Evolutionary conservation across 2,888 invertebrate genomes (phyloP).

Genomic region (Tenthredo mesomela): DNA sequence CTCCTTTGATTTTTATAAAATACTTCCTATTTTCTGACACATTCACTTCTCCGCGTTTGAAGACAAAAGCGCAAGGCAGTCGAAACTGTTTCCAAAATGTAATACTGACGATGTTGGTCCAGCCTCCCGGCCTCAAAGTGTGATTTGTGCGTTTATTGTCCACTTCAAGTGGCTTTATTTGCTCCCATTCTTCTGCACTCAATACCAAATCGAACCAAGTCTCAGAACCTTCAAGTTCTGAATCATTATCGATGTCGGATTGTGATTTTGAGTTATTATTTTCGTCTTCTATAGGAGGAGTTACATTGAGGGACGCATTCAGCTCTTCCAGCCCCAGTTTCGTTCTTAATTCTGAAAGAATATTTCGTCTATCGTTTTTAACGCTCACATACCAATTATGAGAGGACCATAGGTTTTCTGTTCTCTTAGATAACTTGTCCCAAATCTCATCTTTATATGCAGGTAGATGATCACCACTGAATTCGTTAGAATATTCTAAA

Average conservation of each 20-base stretch:
- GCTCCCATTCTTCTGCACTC: slow-evolving; percentile 1
- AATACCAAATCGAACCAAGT: slow-evolving; percentile 5
- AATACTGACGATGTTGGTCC: slow-evolving; percentile 53
- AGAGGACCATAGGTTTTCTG: slow-evolving; percentile 6
- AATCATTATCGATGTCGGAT: not conserved
- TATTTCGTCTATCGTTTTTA: not conserved
- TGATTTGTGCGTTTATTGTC: not conserved
- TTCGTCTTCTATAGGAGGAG: not conserved
- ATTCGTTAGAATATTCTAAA: no score
- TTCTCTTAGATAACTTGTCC: not conserved
- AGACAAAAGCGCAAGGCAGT: slow-evolving; percentile 53
- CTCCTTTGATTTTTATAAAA: slow-evolving; percentile 4
- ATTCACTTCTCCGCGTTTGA: slow-evolving; percentile 14
- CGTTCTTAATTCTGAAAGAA: no score
- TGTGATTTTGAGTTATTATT: no score
- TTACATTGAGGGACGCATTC: not conserved
- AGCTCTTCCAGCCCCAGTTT: not conserved
- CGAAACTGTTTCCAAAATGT: slow-evolving; percentile 48
- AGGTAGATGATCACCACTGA: not conserved
- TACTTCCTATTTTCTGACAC: not conserved
- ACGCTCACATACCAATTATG: slow-evolving; percentile 11
- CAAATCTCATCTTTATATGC: not conserved
- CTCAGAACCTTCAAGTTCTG: slow-evolving; percentile 3
- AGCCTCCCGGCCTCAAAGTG: slow-evolving; percentile 30
- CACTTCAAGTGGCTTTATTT: slow-evolving; percentile 13